phyloP scores from a whole-genome alignment of 2,888 invertebrate species.

The Nemoura dubitans region DNA sequence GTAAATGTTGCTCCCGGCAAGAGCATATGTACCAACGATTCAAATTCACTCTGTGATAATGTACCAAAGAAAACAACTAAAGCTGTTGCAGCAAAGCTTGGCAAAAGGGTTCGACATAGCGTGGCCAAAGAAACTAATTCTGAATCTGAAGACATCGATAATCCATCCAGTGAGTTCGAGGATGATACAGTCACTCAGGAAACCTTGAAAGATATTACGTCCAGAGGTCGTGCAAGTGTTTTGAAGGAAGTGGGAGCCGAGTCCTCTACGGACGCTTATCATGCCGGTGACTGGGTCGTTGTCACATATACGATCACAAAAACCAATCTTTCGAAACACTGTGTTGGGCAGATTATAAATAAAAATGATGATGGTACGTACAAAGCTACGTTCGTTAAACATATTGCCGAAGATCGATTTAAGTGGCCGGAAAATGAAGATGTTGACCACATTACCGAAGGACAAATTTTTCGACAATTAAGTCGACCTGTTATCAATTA shows the following conservation, averaged over 20 bases:
- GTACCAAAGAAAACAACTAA: too few species aligned
- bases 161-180: too few species aligned
- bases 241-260: too few species aligned
- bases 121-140: too few species aligned
- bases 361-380: background rate
- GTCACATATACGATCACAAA: background rate
- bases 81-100: too few species aligned
- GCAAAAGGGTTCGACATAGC: too few species aligned
- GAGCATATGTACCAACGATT: constrained; percentile 22
- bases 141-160: too few species aligned
- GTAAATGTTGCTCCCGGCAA: constrained; percentile 39
- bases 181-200: too few species aligned
- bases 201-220: too few species aligned
- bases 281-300: background rate
- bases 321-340: background rate
- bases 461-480: constrained; percentile 14
- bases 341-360: constrained; percentile 22
- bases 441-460: constrained; percentile 10
- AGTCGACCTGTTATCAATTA: background rate
- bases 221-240: too few species aligned
- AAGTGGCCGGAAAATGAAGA: constrained; percentile 14
- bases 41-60: background rate
- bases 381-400: background rate
- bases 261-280: background rate
- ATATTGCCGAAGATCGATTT: constrained; percentile 17